These are phyloP conservation scores for Syndactyla subalaris DNA, from an alignment of 2,797 vertebrate genomes.

Conservation along the genomic window DNA sequence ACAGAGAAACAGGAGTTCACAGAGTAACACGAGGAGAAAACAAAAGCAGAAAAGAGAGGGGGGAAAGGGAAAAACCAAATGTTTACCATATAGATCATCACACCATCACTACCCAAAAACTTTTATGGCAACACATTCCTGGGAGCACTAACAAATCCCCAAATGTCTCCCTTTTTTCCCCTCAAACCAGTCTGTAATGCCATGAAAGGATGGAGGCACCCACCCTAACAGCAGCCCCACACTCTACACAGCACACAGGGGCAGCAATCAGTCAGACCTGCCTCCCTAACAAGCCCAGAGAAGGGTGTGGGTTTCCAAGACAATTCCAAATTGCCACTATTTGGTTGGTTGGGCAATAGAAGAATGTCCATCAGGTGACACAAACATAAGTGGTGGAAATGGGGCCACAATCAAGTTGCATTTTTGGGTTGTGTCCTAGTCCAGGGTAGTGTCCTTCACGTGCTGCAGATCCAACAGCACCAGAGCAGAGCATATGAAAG, in stretches of 20 bases:
- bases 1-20: background rate
- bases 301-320: background rate
- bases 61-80: too few relatives aligned
- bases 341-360: background rate
- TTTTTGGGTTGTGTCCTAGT: background rate
- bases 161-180: background rate
- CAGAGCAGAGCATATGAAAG: background rate
- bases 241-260: accelerated
- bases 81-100: background rate
- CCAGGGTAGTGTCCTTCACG: background rate
- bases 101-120: background rate
- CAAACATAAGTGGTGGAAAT: accelerated
- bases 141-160: background rate
- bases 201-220: background rate
- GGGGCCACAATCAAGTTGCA: background rate
- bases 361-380: background rate
- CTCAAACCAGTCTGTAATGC: background rate
- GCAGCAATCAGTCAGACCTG: background rate
- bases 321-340: background rate
- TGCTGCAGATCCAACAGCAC: background rate
- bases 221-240: background rate
- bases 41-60: background rate
- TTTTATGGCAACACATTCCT: background rate
- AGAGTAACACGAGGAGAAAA: background rate
- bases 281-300: background rate